Conservation (phyloP, 2,113 vertebrate genomes). For the Periophthalmodon schlosseri region DNA sequence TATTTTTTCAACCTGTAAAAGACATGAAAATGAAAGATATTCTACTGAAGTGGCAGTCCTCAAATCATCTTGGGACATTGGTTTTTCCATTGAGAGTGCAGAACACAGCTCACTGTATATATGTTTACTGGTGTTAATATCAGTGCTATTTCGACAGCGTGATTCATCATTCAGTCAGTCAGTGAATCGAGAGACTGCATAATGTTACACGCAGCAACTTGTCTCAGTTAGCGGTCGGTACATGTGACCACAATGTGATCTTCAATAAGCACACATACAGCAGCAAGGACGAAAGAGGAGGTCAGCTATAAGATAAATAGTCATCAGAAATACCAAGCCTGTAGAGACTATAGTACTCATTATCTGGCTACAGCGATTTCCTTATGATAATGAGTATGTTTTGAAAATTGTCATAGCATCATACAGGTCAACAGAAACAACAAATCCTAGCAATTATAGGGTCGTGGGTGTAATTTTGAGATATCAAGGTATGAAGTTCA, state of each 20-base stretch:
- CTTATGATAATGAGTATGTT: too few species aligned
- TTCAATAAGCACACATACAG: slow-evolving; percentile 14
- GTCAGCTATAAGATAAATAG: neutral
- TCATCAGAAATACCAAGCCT: neutral
- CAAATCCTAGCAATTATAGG: too few species aligned
- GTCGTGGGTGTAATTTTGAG: too few species aligned
- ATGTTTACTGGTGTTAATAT: slow-evolving; percentile 1
- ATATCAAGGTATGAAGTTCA: too few species aligned
- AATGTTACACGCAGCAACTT: neutral
- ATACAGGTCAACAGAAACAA: too few species aligned
- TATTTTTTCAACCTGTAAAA: slow-evolving; percentile 15
- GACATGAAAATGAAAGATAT: slow-evolving; percentile 32
- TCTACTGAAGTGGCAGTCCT: slow-evolving; percentile 3
- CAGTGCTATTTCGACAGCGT: neutral
- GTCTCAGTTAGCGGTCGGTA: slow-evolving; percentile 24
- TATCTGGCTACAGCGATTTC: too few species aligned
- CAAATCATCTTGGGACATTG: slow-evolving; percentile 12
- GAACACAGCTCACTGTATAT: neutral
- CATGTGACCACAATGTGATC: slow-evolving; percentile 32
- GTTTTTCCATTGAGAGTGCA: neutral
- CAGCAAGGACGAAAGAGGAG: neutral
- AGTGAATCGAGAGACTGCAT: slow-evolving; percentile 14
- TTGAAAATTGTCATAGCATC: too few species aligned
- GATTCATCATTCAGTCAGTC: slow-evolving; percentile 1
- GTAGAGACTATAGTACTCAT: neutral